Base-by-base conservation (phyloP, 2,113 vertebrate species). In the Chaetura pelagica region DNA sequence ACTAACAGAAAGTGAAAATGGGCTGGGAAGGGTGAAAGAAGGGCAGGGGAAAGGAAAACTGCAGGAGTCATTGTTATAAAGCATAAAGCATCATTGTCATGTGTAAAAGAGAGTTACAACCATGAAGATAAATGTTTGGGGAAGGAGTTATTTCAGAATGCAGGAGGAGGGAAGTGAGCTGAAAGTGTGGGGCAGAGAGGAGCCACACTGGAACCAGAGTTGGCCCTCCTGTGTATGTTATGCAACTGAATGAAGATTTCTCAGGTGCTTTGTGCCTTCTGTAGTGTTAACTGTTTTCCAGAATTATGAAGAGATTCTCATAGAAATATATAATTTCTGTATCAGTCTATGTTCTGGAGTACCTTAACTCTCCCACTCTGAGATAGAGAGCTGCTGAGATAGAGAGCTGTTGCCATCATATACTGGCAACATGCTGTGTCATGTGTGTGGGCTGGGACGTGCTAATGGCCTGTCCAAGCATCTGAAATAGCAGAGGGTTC, bases 401-500 rank as follows among this genome's bases (percentile, higher is more conserved):
- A 19, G 16, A 3, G 38, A 0, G 0, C 42, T 84, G 40, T 46
- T 66, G 17, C 51, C 2, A 1, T 77, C n/a, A 3, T 17, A 4
- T 2, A 22, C 14, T 26, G 38, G 48, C 32, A n/a, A 46, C 21
- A 1, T 1, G 5, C 46, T 16, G 3, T n/a, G 46, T 75, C 83
- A n/a, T 0, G 0, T 54, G 32, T 0, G 0, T 10, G 10, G 19
- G 13, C 61, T 92, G 74, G 42, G 51, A 40, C 2, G 3, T 77
- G 61, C 48, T 35, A 20, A 35, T 24, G 9, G 17, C 66, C 40
- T 17, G 8, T 87, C 55, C 48, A 35, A 63, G 78, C 12, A 5
- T 59, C 82, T 38, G 44, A 63, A 78, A 49, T 9, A 51, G 57
- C 3, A 0, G 0, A 30, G 69, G 61, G n/a, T 24, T 71, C 30